These are phyloP conservation scores for Gymnoscelis rufifasciata DNA, from an alignment of 2,888 invertebrate species.

Conservation along the genomic window DNA sequence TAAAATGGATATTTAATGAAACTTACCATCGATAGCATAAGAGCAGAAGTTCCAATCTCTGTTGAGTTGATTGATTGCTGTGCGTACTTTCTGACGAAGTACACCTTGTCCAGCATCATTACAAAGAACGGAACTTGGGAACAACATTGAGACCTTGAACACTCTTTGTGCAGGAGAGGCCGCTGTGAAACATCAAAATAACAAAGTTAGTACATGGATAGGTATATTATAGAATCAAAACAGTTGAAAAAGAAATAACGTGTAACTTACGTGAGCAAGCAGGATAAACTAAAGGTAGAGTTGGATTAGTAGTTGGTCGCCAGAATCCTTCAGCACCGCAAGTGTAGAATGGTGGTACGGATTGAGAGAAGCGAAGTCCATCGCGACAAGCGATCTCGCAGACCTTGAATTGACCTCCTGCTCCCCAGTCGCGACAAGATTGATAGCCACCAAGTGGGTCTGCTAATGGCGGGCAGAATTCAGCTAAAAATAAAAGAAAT, in stretches of 20 bases:
- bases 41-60: conserved; percentile 98
- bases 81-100: conserved; percentile 91
- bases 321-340: conserved; percentile 99
- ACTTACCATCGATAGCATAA: conserved; percentile 87
- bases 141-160: conserved; percentile 94
- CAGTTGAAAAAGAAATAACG: too few species aligned
- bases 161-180: conserved; percentile 95
- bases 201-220: too few species aligned
- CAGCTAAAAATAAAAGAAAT: conserved; percentile 75
- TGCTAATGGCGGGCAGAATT: conserved; percentile 92
- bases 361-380: conserved; percentile 93
- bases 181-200: conserved; percentile 77
- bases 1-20: background rate
- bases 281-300: conserved; percentile 90
- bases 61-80: conserved; percentile 93
- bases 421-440: conserved; percentile 97
- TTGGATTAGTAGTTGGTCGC: conserved; percentile 91
- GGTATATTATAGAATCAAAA: too few species aligned
- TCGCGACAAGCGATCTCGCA: conserved; percentile 93
- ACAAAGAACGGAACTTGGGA: conserved; percentile 97
- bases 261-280: conserved; percentile 91
- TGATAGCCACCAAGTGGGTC: conserved; percentile 96
- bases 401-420: conserved; percentile 96
- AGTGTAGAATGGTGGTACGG: conserved; percentile 97
- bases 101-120: conserved; percentile 97